A percentile compares a stretch with the other conserved stretches of the same genome.
Evolutionary conservation across 1,140 invertebrate genomes (phyloP).

Genomic region (Zaprionus inermis): DNA sequence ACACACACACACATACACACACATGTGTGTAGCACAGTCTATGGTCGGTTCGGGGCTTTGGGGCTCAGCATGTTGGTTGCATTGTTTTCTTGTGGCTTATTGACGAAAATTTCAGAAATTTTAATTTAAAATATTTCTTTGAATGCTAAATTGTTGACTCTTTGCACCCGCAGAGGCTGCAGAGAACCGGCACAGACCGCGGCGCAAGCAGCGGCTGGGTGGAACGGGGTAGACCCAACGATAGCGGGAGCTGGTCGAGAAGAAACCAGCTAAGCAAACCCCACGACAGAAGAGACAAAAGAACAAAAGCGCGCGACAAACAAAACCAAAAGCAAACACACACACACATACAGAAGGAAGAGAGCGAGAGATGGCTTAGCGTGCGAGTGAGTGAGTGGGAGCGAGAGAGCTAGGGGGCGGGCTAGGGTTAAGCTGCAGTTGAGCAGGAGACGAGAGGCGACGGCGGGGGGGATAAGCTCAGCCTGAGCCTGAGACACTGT

Average conservation of each 20-base stretch:
- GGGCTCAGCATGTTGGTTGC: conserved; percentile 33
- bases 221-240: no score
- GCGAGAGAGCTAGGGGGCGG: conserved; percentile 22
- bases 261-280: conserved; percentile 77
- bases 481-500: conserved; percentile 59
- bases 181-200: not conserved
- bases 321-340: conserved; percentile 74
- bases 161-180: conserved; percentile 65
- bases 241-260: conserved; percentile 35
- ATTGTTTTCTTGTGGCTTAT: conserved; percentile 73
- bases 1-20: not conserved
- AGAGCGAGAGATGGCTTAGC: conserved; percentile 23
- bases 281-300: conserved; percentile 75
- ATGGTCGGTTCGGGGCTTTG: conserved; percentile 18
- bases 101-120: conserved; percentile 84
- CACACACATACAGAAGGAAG: conserved; percentile 3
- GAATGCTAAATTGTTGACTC: conserved; percentile 84
- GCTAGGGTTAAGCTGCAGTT: conserved; percentile 11
- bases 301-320: conserved; percentile 82
- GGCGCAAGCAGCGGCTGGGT: no score
- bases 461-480: not conserved
- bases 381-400: conserved; percentile 19
- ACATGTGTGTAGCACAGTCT: conserved; percentile 19
- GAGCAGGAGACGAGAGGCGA: not conserved
- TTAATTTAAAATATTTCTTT: conserved; percentile 84